Base-by-base conservation (phyloP, 1,140 invertebrate genomes). In the Plectrocnemia conspersa region DNA sequence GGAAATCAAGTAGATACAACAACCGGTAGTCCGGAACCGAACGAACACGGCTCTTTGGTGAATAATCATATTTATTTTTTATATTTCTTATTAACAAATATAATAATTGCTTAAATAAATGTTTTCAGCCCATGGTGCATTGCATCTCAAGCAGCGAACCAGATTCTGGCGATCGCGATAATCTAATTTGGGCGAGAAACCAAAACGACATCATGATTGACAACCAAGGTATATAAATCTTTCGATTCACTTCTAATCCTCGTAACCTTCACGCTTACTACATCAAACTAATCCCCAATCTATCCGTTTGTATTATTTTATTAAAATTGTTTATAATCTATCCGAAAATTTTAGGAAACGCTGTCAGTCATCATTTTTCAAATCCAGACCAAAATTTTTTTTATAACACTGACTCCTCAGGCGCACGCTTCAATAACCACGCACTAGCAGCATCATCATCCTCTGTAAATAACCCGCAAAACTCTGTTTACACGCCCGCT, bases 121-220 rank as follows among this genome's bases (percentile, higher is more conserved):
- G 1, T 13, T 76, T 75, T 29, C 68, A 88, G 85, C 82, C 82
- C 1, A 88, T 88, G 85, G 88, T 91, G 15, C 87, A 90, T 68
- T 90, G 86, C 65, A 83, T 90, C 40, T 90, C 88, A 2, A 89
- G 86, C 64, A 89, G 86, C 64, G 86, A 89, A 65, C 84, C 83
- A 10, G 85, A 88, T 67, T 79, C 82, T 44, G 79, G 79, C 0
- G 84, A 84, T 54, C 66, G 68, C 0, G 64, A 68, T 15, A 69
- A 74, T 21, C 67, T 68, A 52, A 35, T 64, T 0, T 71, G 50
- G 48, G 52, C 32, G 23, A 49, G 47, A 25, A 58, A 56, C 24
- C 35, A 32, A 35, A 56, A 52, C 52, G 59, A 61, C 18, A 33
- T 2, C 7, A 25, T 27, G 27, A 29, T 24, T 13, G 50, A 52